These are phyloP conservation scores for Eilema sororculum DNA, from an alignment of 2,888 invertebrate species.

Conservation along the genomic window DNA sequence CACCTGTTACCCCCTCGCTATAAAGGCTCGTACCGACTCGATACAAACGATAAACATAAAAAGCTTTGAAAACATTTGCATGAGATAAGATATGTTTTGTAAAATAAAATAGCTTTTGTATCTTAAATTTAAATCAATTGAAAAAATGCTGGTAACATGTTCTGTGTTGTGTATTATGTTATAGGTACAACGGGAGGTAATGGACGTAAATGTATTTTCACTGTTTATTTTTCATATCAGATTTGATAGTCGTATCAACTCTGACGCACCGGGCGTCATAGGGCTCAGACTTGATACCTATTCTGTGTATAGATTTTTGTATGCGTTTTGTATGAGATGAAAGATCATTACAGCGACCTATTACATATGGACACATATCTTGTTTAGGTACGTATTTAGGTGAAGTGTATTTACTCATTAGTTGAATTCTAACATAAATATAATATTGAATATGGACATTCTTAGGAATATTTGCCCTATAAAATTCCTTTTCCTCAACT, in stretches of 20 bases:
- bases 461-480: too few species aligned
- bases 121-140: conserved; percentile 44
- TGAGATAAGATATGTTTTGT: conserved; percentile 51
- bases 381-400: too few species aligned
- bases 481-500: too few species aligned
- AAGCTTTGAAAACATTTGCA: conserved; percentile 38
- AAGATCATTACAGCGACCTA: too few species aligned
- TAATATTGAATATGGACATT: too few species aligned
- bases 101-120: conserved; percentile 40
- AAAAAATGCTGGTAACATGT: conserved; percentile 23
- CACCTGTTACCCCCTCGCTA: conserved; percentile 47
- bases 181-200: conserved; percentile 12
- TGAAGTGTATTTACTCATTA: too few species aligned
- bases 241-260: background rate
- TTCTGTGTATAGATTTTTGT: too few species aligned
- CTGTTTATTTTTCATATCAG: background rate
- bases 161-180: conserved; percentile 13
- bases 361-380: too few species aligned
- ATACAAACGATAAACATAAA: conserved; percentile 41
- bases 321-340: too few species aligned
- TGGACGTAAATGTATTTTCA: conserved; percentile 9
- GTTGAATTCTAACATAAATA: too few species aligned
- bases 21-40: conserved; percentile 18
- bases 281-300: background rate
- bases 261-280: background rate